A percentile compares a stretch with the other conserved stretches of the same genome.
Conservation (phyloP, 2,797 vertebrate genomes). For the Vespertilio murinus region DNA sequence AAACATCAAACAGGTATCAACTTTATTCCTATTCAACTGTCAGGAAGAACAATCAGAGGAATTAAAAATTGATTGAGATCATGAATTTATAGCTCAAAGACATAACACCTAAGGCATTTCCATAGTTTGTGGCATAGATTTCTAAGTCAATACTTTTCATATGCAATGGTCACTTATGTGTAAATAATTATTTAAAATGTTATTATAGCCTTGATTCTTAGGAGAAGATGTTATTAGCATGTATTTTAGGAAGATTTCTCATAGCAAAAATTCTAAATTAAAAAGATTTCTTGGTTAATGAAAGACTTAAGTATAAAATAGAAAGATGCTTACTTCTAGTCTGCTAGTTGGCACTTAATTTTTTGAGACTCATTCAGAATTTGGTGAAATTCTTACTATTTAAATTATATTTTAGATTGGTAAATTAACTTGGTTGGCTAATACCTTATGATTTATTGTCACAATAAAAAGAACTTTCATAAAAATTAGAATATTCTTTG, state of each 20-base stretch:
- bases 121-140: background rate
- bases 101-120: background rate
- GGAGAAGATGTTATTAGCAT: background rate
- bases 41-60: background rate
- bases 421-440: background rate
- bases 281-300: background rate
- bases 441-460: background rate
- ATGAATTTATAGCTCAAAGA: background rate
- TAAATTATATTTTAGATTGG: constrained; percentile 10
- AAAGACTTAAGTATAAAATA: background rate
- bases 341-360: background rate
- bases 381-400: background rate
- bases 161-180: background rate
- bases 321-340: background rate
- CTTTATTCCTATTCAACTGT: background rate
- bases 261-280: constrained; percentile 2
- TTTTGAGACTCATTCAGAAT: background rate
- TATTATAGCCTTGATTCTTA: background rate
- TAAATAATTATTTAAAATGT: background rate
- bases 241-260: background rate
- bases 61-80: background rate
- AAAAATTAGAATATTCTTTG: background rate
- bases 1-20: background rate
- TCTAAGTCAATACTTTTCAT: background rate
- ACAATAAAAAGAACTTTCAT: background rate